phyloP scores from a whole-genome alignment of 2,888 invertebrate species.

The Metalampra italica region DNA sequence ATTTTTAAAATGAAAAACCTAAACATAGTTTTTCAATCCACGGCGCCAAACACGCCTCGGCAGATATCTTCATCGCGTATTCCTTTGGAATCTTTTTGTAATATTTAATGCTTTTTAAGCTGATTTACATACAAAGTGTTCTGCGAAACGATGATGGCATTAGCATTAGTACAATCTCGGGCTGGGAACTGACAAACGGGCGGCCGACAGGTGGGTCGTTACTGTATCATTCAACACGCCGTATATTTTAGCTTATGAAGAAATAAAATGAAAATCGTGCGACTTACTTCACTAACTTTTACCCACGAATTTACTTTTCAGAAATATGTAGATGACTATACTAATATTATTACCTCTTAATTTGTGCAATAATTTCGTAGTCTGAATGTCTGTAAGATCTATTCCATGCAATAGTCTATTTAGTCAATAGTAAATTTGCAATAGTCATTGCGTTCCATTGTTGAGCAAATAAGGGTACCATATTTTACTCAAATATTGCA shows the following conservation, averaged over 20 bases:
- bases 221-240: constrained; percentile 6
- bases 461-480: too few relatives aligned
- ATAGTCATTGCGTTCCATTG: too few relatives aligned
- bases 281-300: too few relatives aligned
- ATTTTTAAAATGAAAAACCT: background rate
- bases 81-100: constrained; percentile 29
- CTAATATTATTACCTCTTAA: too few relatives aligned
- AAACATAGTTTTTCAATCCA: background rate
- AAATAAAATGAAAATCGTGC: constrained; percentile 5
- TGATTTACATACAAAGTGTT: constrained; percentile 69
- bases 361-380: too few relatives aligned
- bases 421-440: too few relatives aligned
- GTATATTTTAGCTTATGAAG: constrained; percentile 12
- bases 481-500: too few relatives aligned
- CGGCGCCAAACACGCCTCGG: constrained; percentile 4
- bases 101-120: constrained; percentile 50
- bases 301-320: too few relatives aligned
- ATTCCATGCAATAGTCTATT: too few relatives aligned
- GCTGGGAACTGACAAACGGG: constrained; percentile 15
- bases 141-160: constrained; percentile 48
- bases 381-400: too few relatives aligned
- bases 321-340: too few relatives aligned
- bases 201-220: constrained; percentile 23
- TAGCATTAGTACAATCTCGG: constrained; percentile 39
- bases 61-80: constrained; percentile 25